phyloP scores from a whole-genome alignment of 2,888 invertebrate genomes.

The Himalopsyche japonica region DNA sequence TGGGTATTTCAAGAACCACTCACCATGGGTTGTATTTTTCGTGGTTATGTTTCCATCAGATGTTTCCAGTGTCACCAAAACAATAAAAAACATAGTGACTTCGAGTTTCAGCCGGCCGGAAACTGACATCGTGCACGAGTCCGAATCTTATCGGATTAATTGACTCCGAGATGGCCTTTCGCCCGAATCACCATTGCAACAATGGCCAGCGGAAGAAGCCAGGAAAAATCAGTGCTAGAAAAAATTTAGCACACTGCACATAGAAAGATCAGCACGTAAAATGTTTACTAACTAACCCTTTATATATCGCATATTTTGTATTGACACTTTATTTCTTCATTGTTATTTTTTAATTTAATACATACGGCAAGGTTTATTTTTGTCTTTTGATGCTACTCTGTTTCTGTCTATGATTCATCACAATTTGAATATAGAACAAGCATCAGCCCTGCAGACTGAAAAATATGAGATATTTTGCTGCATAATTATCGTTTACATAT shows the following conservation, averaged over 20 bases:
- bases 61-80: not conserved
- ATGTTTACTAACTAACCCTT: not conserved
- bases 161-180: not conserved
- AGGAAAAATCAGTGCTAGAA: not conserved
- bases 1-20: not conserved
- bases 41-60: not conserved
- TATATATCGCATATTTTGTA: not conserved
- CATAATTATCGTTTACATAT: no score
- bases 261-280: not conserved
- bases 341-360: not conserved
- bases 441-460: no score
- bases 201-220: not conserved
- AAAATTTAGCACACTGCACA: not conserved
- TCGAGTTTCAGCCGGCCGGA: not conserved
- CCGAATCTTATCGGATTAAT: not conserved
- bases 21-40: not conserved
- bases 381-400: not conserved
- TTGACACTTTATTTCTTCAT: not conserved
- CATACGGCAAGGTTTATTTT: not conserved
- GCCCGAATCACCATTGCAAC: not conserved
- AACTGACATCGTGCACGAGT: not conserved
- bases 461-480: no score
- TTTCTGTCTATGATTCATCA: not conserved
- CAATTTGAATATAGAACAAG: not conserved
- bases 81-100: not conserved